phyloP scores from a whole-genome alignment of 2,113 vertebrate species.

The Oreochromis tanganicae region DNA sequence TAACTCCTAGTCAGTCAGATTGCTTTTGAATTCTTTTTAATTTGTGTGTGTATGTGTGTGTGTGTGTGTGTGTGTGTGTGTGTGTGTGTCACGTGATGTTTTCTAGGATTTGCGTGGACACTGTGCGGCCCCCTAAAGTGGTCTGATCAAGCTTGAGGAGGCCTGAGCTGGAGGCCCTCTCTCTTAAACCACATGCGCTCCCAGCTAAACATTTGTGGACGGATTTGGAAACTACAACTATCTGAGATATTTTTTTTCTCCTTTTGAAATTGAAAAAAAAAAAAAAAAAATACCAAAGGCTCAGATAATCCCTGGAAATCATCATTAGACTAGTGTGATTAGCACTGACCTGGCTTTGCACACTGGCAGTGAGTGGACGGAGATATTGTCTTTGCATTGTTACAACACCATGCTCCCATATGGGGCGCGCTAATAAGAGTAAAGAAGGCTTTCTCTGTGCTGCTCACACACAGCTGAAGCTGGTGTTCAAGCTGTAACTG shows the following conservation, averaged over 20 bases:
- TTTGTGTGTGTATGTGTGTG: neutral
- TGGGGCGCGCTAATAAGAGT: neutral
- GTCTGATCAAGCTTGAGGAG: neutral
- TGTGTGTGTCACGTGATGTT: neutral
- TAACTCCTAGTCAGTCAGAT: neutral
- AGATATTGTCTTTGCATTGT: slow-evolving; percentile 11
- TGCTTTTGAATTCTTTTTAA: neutral
- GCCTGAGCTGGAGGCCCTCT: slow-evolving; percentile 10
- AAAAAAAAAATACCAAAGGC: slow-evolving; percentile 6
- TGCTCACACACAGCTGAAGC: neutral
- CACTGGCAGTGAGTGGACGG: neutral
- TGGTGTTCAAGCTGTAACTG: slow-evolving; percentile 8
- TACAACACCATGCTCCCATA: neutral
- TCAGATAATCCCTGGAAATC: slow-evolving; percentile 24
- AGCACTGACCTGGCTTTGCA: neutral
- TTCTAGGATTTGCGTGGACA: neutral
- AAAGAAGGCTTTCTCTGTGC: neutral
- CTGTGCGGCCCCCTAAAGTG: neutral
- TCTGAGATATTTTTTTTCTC: neutral
- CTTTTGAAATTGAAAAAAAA: neutral
- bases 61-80: neutral
- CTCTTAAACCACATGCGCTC: neutral
- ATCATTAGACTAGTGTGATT: slow-evolving; percentile 4
- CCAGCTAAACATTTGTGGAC: slow-evolving; percentile 9
- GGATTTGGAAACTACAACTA: slow-evolving; percentile 14